Conservation (phyloP, 2,888 invertebrate species). For the Gnatocerus cornutus region DNA sequence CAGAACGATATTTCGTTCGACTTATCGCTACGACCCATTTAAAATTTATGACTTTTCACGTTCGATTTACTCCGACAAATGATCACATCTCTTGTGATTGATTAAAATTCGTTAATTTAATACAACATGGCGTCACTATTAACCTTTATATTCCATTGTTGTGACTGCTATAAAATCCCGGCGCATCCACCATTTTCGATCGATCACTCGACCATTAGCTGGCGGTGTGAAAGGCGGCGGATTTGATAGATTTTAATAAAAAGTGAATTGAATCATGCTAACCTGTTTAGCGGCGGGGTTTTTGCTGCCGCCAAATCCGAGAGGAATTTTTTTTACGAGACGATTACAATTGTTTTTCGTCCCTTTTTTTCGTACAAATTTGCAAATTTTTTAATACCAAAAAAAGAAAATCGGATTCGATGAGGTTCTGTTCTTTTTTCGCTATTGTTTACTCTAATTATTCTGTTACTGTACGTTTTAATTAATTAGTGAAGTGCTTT, state of each 20-base stretch:
- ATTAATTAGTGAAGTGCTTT: conserved; percentile 8
- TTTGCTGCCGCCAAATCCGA: neutral
- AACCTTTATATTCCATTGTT: conserved; percentile 21
- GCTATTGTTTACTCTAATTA: conserved; percentile 19
- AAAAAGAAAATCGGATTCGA: conserved; percentile 1
- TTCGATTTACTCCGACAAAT: conserved; percentile 26
- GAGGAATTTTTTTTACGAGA: neutral
- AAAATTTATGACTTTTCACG: conserved; percentile 36
- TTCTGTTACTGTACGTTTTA: conserved; percentile 20
- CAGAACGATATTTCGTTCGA: conserved; percentile 38
- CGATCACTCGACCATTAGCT: conserved; percentile 21
- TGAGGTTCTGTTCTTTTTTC: neutral
- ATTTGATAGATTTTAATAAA: conserved; percentile 36
- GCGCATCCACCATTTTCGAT: conserved; percentile 40
- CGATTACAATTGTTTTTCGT: neutral
- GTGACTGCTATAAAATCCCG: conserved; percentile 11
- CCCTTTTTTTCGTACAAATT: neutral
- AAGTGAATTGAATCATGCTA: conserved; percentile 16
- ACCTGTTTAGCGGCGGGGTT: conserved; percentile 10
- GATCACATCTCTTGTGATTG: conserved; percentile 10
- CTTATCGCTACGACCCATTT: conserved; percentile 26
- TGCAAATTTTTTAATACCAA: neutral
- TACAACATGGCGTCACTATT: conserved; percentile 5
- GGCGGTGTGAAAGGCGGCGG: conserved; percentile 15
- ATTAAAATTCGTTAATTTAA: conserved; percentile 26